Evolutionary conservation across 2,113 vertebrate genomes (phyloP), one percentile per base, ranked within the genome.

Genomic region (Polypterus senegalus): DNA sequence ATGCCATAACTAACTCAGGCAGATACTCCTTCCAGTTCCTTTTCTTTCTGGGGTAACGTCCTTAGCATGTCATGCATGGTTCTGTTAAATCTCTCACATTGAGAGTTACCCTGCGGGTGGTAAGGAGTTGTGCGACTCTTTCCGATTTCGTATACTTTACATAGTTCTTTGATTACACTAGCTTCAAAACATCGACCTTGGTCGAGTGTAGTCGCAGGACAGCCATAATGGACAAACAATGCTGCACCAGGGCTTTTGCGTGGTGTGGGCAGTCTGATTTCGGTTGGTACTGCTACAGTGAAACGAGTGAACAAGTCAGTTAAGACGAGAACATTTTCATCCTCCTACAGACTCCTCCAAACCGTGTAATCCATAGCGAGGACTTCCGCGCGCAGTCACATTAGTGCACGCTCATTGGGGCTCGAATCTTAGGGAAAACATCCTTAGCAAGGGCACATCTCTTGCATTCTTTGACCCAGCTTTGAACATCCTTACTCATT

Each of bases 161-260:
- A 59, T 7, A 60, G 48, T 46, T 64, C 63, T 3, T 9, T 46
- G 6, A 59, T n/a, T 3, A 64, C 63, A 3, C 47, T 58, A 54
- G 49, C 61, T 5, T 61, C 54, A n/a, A 63, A 63, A 43, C 45
- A 56, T 3, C 46, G 3, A 3, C 64, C 59, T 45, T 61, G 64
- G n/a, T 66, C 54, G n/a, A n/a, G n/a, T n/a, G n/a, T n/a, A n/a
- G n/a, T n/a, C 59, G 9, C 64, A 5, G 54, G 64, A 3, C 56
- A 11, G 45, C 57, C 7, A 9, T 46, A 65, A 60, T 63, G 54
- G 54, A 66, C 47, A 11, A 62, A 66, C 65, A 63, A 49, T 67
- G 61, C 49, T n/a, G 3, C 2, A 67, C 10, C 4, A 63, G 46
- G 3, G 63, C 47, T 11, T 59, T 63, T 1, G 61, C 61, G 61